phyloP scores from a whole-genome alignment of 2,888 invertebrate genomes.

The Phyllotreta cruciferae region DNA sequence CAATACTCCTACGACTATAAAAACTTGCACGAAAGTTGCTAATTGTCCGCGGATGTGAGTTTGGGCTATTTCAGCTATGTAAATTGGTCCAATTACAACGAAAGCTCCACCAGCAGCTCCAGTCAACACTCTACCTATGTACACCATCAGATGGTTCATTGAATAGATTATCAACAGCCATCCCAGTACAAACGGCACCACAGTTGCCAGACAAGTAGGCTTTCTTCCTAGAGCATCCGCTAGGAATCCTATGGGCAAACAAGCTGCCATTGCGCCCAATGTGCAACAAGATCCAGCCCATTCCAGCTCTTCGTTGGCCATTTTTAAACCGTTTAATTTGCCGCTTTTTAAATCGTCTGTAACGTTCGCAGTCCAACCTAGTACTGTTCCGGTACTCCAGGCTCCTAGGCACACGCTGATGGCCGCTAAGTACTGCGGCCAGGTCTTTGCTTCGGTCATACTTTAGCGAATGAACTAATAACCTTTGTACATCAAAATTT shows the following conservation, averaged over 20 bases:
- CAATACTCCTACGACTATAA: slow-evolving; percentile 80
- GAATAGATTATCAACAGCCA: slow-evolving; percentile 76
- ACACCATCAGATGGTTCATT: slow-evolving; percentile 65
- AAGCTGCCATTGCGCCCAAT: slow-evolving; percentile 73
- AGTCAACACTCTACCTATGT: slow-evolving; percentile 69
- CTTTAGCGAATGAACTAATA: no score
- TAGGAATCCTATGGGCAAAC: slow-evolving; percentile 72
- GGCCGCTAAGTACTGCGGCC: slow-evolving; percentile 24
- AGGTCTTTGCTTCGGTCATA: slow-evolving; percentile 5
- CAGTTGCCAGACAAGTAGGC: slow-evolving; percentile 67
- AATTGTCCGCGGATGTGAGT: slow-evolving; percentile 80
- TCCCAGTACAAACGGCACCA: slow-evolving; percentile 72
- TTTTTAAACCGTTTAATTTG: slow-evolving; percentile 66
- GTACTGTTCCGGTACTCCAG: slow-evolving; percentile 72
- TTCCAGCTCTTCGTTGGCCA: slow-evolving; percentile 62
- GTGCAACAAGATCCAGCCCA: slow-evolving; percentile 74
- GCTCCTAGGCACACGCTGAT: slow-evolving; percentile 66
- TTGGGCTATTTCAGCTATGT: slow-evolving; percentile 82
- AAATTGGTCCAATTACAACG: slow-evolving; percentile 80
- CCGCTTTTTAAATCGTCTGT: slow-evolving; percentile 57
- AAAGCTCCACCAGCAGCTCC: slow-evolving; percentile 79
- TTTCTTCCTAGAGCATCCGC: slow-evolving; percentile 75
- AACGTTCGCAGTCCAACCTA: slow-evolving; percentile 78
- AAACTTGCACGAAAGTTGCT: slow-evolving; percentile 83
- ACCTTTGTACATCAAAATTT: no score